Conservation (phyloP, 2,888 invertebrate species). For the Cataglyphis rosenhaueri region DNA sequence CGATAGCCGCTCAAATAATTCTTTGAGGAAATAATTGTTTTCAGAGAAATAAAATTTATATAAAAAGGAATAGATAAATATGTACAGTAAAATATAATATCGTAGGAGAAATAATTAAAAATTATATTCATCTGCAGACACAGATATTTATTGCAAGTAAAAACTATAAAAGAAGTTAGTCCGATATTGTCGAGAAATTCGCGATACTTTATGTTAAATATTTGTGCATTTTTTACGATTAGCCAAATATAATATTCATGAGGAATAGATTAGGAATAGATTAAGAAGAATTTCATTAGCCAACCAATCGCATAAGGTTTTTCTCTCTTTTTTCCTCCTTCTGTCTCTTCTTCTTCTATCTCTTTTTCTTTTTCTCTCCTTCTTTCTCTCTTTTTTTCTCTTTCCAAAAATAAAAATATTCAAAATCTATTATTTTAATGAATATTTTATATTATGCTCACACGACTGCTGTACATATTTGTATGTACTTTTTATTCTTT, state of each 20-base stretch:
- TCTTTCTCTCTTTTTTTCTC: background rate
- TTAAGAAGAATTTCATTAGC: background rate
- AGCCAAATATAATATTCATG: background rate
- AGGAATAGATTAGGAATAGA: background rate
- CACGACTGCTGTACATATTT: background rate
- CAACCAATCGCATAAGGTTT: background rate
- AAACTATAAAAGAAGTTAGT: background rate
- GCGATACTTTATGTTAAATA: slow-evolving; percentile 14
- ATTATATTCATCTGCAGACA: background rate
- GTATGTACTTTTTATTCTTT: background rate
- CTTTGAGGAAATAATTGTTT: background rate
- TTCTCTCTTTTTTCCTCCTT: background rate
- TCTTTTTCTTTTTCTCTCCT: too few relatives aligned
- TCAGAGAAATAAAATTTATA: background rate
- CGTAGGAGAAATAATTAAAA: background rate
- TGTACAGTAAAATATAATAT: background rate
- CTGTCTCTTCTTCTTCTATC: background rate
- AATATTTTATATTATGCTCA: background rate
- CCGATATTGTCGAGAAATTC: background rate
- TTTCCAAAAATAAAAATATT: background rate
- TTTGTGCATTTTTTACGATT: background rate
- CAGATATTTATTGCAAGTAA: background rate
- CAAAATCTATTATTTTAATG: background rate
- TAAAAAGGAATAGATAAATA: background rate
- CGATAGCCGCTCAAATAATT: background rate